Conservation (phyloP, 2,113 vertebrate genomes). For the Suncus etruscus region DNA sequence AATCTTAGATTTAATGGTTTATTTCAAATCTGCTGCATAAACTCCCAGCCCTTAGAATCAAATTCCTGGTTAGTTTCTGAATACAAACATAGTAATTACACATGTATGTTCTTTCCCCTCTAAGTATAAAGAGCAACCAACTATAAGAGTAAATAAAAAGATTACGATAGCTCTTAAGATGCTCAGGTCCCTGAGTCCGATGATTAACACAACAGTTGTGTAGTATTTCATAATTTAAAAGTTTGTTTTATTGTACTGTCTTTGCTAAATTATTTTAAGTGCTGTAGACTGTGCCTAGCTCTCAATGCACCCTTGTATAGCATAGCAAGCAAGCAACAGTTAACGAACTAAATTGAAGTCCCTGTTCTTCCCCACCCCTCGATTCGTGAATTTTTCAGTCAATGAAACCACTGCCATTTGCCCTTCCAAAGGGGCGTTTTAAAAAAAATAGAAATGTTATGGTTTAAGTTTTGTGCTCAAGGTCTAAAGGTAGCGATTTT, state of each 20-base stretch:
- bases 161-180: background rate
- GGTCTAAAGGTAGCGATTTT: background rate
- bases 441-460: background rate
- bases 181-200: background rate
- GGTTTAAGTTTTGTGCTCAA: background rate
- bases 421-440: background rate
- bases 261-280: background rate
- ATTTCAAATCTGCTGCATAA: slow-evolving; percentile 20
- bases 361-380: background rate
- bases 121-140: background rate
- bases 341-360: background rate
- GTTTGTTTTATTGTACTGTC: background rate
- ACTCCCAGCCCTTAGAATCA: background rate
- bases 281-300: background rate
- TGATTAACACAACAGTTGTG: background rate
- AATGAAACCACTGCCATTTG: background rate
- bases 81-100: background rate
- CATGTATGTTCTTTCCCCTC: background rate
- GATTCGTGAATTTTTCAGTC: background rate
- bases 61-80: slow-evolving; percentile 2
- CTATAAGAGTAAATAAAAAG: background rate
- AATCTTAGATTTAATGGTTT: slow-evolving; percentile 17
- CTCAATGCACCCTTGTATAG: background rate
- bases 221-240: background rate
- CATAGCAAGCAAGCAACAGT: background rate